These are phyloP conservation scores for Dolichomitus sp. DNA, from an alignment of 2,888 invertebrate species.

Conservation along the genomic window DNA sequence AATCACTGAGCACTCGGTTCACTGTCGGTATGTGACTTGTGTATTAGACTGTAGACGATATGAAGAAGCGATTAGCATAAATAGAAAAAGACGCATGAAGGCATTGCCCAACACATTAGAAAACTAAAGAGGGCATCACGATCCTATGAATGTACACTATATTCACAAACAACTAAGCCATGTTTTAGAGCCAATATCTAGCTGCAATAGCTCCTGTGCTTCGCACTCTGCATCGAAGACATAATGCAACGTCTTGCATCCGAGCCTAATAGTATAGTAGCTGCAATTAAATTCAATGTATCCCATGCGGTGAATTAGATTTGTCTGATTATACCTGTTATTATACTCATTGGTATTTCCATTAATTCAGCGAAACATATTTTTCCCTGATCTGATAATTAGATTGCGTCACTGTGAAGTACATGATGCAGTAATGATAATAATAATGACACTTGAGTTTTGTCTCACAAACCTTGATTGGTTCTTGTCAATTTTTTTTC, in stretches of 20 bases:
- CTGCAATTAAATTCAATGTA: constrained; percentile 53
- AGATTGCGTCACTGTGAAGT: constrained; percentile 38
- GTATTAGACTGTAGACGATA: constrained; percentile 21
- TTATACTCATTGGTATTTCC: constrained; percentile 31
- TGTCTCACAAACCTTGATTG: constrained; percentile 35
- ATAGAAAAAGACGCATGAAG: constrained; percentile 72
- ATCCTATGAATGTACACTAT: constrained; percentile 65
- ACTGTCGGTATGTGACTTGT: background rate
- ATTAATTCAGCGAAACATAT: constrained; percentile 31
- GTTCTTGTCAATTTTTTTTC: constrained; percentile 48
- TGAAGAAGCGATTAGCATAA: constrained; percentile 80
- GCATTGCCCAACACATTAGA: constrained; percentile 70
- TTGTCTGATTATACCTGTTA: constrained; percentile 19
- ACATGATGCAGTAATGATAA: constrained; percentile 11
- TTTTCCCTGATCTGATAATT: constrained; percentile 34
- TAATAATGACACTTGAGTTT: background rate
- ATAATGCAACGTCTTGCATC: constrained; percentile 33
- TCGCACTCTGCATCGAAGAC: constrained; percentile 8
- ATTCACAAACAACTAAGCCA: background rate
- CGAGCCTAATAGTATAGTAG: constrained; percentile 25
- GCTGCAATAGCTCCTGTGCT: background rate
- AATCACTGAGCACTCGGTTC: background rate
- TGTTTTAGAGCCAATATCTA: background rate
- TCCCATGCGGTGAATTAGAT: constrained; percentile 29
- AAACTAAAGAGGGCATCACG: constrained; percentile 77